Conservation (phyloP, 2,797 vertebrate species). For the Chelon auratus region DNA sequence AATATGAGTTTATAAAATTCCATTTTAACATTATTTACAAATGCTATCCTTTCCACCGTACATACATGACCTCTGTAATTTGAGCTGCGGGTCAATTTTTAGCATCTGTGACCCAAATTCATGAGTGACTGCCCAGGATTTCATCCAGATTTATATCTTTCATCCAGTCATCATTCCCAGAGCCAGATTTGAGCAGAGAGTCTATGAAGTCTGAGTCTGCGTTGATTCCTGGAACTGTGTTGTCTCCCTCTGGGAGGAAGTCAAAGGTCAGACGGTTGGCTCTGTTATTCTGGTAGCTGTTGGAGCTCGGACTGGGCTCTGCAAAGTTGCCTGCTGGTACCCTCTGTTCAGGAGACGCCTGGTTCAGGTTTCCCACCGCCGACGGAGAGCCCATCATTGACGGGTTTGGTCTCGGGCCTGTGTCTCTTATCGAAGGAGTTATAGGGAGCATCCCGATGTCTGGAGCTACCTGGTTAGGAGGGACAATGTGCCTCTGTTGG, state of each 20-base stretch:
- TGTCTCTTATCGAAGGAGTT: slow-evolving; percentile 85
- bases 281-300: slow-evolving; percentile 88
- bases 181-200: slow-evolving; percentile 95
- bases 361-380: slow-evolving; percentile 82
- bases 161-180: slow-evolving; percentile 99
- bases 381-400: slow-evolving; percentile 83
- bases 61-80: slow-evolving; percentile 38
- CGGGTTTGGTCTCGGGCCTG: slow-evolving; percentile 85
- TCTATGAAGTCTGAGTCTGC: slow-evolving; percentile 98
- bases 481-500: slow-evolving; percentile 85
- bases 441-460: slow-evolving; percentile 87
- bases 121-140: slow-evolving; percentile 94
- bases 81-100: slow-evolving; percentile 28
- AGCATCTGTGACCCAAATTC: slow-evolving; percentile 63
- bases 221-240: slow-evolving; percentile 92
- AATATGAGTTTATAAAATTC: slow-evolving; percentile 77
- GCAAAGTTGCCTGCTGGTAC: slow-evolving; percentile 86
- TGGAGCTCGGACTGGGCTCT: slow-evolving; percentile 81
- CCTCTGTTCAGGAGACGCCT: slow-evolving; percentile 85
- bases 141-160: slow-evolving; percentile 99
- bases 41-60: slow-evolving; percentile 49
- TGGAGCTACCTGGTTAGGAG: slow-evolving; percentile 88
- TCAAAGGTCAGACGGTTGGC: slow-evolving; percentile 91
- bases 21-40: slow-evolving; percentile 73
- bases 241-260: slow-evolving; percentile 94